Evolutionary conservation across 1,140 invertebrate species (phyloP), one percentile per base, ranked within the genome.

Genomic region (Papilio xuthus): DNA sequence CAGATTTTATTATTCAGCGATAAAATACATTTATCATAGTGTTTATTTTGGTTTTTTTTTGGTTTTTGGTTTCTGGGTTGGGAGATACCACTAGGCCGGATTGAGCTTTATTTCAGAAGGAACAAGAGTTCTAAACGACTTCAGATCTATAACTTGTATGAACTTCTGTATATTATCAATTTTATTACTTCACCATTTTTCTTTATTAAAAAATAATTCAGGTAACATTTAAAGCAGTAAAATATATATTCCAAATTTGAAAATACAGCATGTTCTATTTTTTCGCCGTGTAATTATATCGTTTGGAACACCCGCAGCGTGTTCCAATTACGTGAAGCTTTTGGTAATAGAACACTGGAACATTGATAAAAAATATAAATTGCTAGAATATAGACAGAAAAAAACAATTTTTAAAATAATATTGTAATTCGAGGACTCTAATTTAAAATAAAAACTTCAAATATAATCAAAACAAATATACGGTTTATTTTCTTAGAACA

Each of bases 271-370:
- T 44, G 32, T 72, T 44, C 41, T 44, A 63, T 63, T 72, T 72
- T 72, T 72, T 3, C 70, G 9, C 70, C 70, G 70, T 72, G 70
- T 72, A 75, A 75, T 75, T 75, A 56, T 56, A 56, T 75, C 73
- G 47, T 75, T 75, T 75, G 20, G 26, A 74, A 50, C 44, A 74
- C 20, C 26, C 28, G 28, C 50, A 75, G 15, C 73, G 73, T 75
- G 73, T 23, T 75, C 50, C 50, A 75, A 75, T 75, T 75, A 75
- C 73, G 26, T 56, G 50, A 37, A 53, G 72, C 72, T 74, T 74
- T 74, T 74, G 72, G 42, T 74, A 74, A 74, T 74, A 23, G 72
- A 74, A 74, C 47, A 47, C 47, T 53, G 44, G 47, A 74, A 74
- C 37, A 74, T 23, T n/a, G 44, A 50, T n/a, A n/a, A n/a, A n/a